Evolutionary conservation across 2,113 vertebrate species (phyloP), one percentile per base, ranked within the genome.

Genomic region (Nannobrachium achirus): DNA sequence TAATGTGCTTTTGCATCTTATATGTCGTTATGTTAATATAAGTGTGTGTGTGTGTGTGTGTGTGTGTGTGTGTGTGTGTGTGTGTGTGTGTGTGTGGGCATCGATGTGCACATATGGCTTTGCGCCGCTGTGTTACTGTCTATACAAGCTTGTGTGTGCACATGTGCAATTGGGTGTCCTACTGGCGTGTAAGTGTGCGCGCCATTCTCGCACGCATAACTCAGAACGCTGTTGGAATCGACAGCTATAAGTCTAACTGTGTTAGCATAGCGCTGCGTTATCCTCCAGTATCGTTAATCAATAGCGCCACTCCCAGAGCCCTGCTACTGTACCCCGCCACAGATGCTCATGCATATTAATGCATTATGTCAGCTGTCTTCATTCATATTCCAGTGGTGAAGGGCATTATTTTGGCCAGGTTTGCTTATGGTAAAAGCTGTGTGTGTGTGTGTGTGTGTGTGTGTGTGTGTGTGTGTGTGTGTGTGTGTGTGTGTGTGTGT

Each of bases 231-330:
- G 70, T 81, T 80, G 78, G 69, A 82, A 63, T 45, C 49, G 84
- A 76, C 78, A 66, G 57, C 51, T 40, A 20, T 63, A 2, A 33
- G 25, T 84, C 75, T 85, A 74, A 82, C 65, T 66, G 68, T 66
- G 84, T 84, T 79, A 81, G 67, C 73, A 38, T 68, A 52, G 71
- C 9, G 74, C 68, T 88, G 79, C 81, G 81, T 89, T 87, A 78
- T 86, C 85, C 69, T 79, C 41, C 38, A 75, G 15, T 62, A 53
- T 56, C 4, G 69, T 80, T 83, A 84, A 89, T 88, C 85, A 82
- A 75, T 75, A 63, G 25, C 50, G 65, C 61, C 48, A 15, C 42
- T 69, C 69, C 63, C 67, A 51, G 55, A 75, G 63, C 41, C 56
- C 63, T 52, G 66, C 71, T 56, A 59, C 48, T 40, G 25, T 33